Conservation (phyloP, 1,140 invertebrate species). For the Spodoptera litura region DNA sequence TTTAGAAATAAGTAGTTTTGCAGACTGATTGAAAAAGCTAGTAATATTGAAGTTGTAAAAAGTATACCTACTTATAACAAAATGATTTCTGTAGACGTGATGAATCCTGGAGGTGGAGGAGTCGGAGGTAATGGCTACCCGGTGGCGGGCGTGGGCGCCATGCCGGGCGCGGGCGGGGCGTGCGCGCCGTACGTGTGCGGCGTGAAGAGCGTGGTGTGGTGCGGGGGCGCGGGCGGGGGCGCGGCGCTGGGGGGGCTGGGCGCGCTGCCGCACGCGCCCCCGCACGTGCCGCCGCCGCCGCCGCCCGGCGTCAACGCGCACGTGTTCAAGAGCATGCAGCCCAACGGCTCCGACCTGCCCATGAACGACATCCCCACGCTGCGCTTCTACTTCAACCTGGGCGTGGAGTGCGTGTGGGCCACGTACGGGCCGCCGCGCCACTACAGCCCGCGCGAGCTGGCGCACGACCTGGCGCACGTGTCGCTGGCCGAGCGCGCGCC, state of each 20-base stretch:
- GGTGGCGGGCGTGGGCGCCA: background rate
- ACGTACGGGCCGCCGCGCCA: conserved; percentile 70
- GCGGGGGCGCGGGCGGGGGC: conserved; percentile 33
- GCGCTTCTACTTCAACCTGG: conserved; percentile 89
- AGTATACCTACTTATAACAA: too few species aligned
- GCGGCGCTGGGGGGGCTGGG: background rate
- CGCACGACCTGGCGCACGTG: conserved; percentile 76
- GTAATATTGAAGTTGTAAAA: too few species aligned
- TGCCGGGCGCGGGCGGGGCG: conserved; percentile 28
- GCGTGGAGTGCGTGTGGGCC: conserved; percentile 86
- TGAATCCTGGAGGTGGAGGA: too few species aligned
- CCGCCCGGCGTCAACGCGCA: conserved; percentile 81
- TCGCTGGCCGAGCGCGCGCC: conserved; percentile 64
- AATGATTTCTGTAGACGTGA: too few species aligned
- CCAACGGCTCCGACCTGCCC: conserved; percentile 87
- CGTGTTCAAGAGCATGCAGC: conserved; percentile 83
- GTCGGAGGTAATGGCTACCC: background rate
- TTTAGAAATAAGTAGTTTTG: too few species aligned
- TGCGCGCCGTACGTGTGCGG: conserved; percentile 60
- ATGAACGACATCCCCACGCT: conserved; percentile 87
- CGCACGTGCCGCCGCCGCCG: conserved; percentile 55
- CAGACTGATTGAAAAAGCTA: too few species aligned
- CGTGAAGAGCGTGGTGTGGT: conserved; percentile 67
- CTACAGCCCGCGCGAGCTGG: conserved; percentile 64
- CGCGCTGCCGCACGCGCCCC: conserved; percentile 31